A percentile compares a stretch with the other conserved stretches of the same genome.
These are phyloP conservation scores for Capra hircus DNA, from an alignment of 2,113 vertebrate genomes.

Conservation along the genomic window DNA sequence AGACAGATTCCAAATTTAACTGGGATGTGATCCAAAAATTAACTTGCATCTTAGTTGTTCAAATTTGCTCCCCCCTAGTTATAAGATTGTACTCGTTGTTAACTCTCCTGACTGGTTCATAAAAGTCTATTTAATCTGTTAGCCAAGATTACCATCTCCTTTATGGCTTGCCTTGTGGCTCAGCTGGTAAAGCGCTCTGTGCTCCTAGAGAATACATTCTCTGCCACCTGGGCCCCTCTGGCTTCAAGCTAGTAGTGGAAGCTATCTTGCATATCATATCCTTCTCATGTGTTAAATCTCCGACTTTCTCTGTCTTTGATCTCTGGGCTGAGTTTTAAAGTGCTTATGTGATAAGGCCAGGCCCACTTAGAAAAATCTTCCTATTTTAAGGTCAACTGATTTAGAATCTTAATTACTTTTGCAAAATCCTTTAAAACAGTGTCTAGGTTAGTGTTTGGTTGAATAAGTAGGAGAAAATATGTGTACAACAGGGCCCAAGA, in stretches of 20 bases:
- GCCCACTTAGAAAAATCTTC: background rate
- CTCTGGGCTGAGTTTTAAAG: background rate
- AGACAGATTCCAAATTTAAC: constrained; percentile 1
- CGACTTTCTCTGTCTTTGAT: background rate
- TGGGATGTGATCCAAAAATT: constrained; percentile 8
- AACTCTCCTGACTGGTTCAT: background rate
- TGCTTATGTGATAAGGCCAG: background rate
- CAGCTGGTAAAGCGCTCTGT: background rate
- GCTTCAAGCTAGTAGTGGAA: background rate
- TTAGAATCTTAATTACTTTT: background rate
- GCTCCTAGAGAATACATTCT: background rate
- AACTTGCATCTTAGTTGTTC: background rate
- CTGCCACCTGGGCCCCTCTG: background rate
- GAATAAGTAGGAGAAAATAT: background rate
- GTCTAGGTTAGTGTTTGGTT: background rate
- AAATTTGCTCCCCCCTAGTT: background rate
- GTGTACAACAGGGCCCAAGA: too few relatives aligned
- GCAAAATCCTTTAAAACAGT: background rate
- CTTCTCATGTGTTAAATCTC: background rate
- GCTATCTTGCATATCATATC: background rate
- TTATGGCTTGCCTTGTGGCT: background rate
- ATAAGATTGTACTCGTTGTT: background rate
- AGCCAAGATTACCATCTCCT: background rate
- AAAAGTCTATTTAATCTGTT: background rate
- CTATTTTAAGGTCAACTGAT: background rate